Conservation (phyloP, 1,140 invertebrate genomes). For the Formica selysi region DNA sequence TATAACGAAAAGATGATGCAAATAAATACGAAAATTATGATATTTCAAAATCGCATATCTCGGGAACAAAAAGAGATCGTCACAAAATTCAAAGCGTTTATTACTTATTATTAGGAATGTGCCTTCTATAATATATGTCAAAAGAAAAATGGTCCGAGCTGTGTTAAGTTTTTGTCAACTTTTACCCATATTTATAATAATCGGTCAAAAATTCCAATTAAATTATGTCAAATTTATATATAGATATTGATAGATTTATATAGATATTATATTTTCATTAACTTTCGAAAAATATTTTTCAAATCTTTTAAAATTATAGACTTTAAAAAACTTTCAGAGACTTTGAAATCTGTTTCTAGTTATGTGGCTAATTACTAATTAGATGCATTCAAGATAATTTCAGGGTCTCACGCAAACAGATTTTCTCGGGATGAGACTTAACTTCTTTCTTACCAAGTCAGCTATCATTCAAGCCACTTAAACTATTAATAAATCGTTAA, state of each 20-base stretch:
- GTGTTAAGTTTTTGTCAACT: no score
- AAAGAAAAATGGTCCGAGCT: no score
- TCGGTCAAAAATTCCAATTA: background rate
- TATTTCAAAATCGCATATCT: no score
- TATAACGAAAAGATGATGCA: no score
- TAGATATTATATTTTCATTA: background rate
- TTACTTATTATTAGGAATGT: no score
- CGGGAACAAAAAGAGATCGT: no score
- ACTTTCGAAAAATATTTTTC: background rate
- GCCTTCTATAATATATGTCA: no score
- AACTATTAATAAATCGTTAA: conserved; percentile 38
- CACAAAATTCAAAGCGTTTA: no score
- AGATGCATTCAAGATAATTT: conserved; percentile 5
- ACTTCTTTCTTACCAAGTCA: background rate
- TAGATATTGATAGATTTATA: background rate
- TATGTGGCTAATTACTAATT: conserved; percentile 1
- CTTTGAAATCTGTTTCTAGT: background rate
- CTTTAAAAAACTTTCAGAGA: background rate
- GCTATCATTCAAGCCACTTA: conserved; percentile 17
- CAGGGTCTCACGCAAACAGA: conserved; percentile 13
- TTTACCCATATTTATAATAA: background rate
- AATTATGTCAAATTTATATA: background rate
- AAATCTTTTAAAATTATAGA: no score
- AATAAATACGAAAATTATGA: no score
- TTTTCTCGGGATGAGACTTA: background rate